Evolutionary conservation across 2,888 invertebrate species (phyloP).

Genomic region (Polydrusus tereticollis): DNA sequence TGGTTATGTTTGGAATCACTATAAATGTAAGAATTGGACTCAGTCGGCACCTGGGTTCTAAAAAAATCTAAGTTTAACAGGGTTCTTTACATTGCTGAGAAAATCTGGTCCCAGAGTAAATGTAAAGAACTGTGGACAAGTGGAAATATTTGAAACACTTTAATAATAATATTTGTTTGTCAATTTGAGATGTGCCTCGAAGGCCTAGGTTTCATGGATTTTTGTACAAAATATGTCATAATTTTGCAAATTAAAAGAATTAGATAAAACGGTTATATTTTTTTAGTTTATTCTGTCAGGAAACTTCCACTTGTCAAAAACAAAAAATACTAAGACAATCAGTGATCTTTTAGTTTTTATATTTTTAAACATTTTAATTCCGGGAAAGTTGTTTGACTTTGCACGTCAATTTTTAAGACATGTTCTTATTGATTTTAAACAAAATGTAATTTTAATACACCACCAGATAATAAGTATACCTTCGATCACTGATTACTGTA

Average conservation of each 20-base stretch:
- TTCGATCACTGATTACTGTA: conserved; percentile 44
- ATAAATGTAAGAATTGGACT: conserved; percentile 21
- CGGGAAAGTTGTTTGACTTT: too few species aligned
- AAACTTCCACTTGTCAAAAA: conserved; percentile 17
- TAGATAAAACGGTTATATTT: too few species aligned
- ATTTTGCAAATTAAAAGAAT: background rate
- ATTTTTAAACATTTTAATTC: background rate
- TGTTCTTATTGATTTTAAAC: too few species aligned
- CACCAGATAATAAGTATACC: background rate
- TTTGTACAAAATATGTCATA: too few species aligned
- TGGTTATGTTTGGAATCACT: conserved; percentile 8
- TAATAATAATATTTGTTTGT: background rate
- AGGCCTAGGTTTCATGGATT: too few species aligned
- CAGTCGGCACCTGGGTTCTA: conserved; percentile 45
- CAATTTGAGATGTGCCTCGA: too few species aligned
- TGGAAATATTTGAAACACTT: background rate
- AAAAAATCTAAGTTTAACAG: conserved; percentile 3
- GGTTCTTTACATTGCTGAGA: conserved; percentile 4
- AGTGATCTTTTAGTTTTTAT: background rate
- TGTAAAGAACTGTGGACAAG: conserved; percentile 15
- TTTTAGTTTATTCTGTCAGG: background rate
- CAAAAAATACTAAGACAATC: conserved; percentile 9
- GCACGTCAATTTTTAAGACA: too few species aligned
- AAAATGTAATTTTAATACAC: too few species aligned
- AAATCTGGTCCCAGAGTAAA: background rate